Evolutionary conservation across 1,140 invertebrate genomes (phyloP), one percentile per base, ranked within the genome.

Genomic region (Ips typographus): DNA sequence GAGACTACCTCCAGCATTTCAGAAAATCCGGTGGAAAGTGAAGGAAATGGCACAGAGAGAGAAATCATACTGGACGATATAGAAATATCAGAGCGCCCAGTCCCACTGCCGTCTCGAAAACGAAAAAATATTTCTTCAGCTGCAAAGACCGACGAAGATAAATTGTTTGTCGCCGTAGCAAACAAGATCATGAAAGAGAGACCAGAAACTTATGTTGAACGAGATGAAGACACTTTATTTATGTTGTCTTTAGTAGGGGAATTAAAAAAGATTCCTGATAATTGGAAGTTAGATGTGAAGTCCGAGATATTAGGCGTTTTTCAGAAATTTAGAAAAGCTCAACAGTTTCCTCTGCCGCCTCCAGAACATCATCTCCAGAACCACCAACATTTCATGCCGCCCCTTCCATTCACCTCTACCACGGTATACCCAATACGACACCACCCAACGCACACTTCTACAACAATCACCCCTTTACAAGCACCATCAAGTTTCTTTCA

Each of bases 231-330:
- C 40, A 38, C 3, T 39, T 7, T 39, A 5, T 58, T 58, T 41
- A 4, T 58, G 6, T 58, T 58, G 6, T 58, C 56, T 58, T 41
- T 58, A 40, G 3, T 58, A 7, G 36, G 6, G 3, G 37, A 38
- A 4, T 58, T 58, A 39, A 58, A 58, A 58, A 39, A 6, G 22
- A 36, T 58, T 7, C 56, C 56, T 38, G 56, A 58, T 38, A 5
- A 58, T 40, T 40, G 4, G 36, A 58, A 58, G 40, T 7, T 58
- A 36, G 56, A 38, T 8, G 40, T 36, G 3, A 58, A 58, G 39
- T 7, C 36, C 6, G 40, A 58, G 36, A 40, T 58, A 22, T 22
- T 22, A 22, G 22, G 22, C 0, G 22, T 22, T 22, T 22, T n/a
- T 37, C 37, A 37, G 36, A 7, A 55, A 37, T 55, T 55, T 55